Conservation (phyloP, 1,140 invertebrate genomes). For the Drosophila suzukii region DNA sequence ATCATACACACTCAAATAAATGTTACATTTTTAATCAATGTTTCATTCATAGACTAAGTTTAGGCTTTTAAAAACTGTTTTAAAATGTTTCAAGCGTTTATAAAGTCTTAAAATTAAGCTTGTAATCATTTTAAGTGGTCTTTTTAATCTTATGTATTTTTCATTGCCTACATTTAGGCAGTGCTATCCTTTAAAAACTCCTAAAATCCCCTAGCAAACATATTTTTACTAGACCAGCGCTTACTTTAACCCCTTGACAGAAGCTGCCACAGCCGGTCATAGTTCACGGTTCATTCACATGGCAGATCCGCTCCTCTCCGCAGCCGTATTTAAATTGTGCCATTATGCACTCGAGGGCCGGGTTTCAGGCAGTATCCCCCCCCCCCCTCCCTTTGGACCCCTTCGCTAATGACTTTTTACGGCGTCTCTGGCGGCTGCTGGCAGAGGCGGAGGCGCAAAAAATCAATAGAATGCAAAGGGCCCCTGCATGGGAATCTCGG, state of each 20-base stretch:
- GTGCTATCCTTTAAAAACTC: too few relatives aligned
- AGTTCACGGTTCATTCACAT: slow-evolving; percentile 78
- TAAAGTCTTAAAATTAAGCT: too few relatives aligned
- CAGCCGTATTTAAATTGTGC: slow-evolving; percentile 80
- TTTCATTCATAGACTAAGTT: too few relatives aligned
- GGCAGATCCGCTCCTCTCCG: slow-evolving; percentile 40
- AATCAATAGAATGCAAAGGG: slow-evolving; percentile 77
- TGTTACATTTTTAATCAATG: too few relatives aligned
- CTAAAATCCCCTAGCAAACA: not conserved
- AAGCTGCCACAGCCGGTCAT: slow-evolving; percentile 50
- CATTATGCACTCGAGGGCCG: slow-evolving; percentile 71
- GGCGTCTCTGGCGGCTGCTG: slow-evolving; percentile 52
- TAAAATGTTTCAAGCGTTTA: too few relatives aligned
- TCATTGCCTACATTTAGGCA: not conserved
- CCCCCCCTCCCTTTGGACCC: slow-evolving; percentile 1
- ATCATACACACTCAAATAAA: too few relatives aligned
- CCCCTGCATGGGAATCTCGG: slow-evolving; percentile 59
- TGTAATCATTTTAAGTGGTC: too few relatives aligned
- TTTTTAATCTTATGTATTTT: too few relatives aligned
- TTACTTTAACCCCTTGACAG: slow-evolving; percentile 1
- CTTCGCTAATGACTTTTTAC: slow-evolving; percentile 78
- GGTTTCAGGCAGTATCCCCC: not conserved
- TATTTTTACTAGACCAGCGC: not conserved
- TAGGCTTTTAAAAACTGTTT: too few relatives aligned
- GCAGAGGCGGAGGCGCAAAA: slow-evolving; percentile 30